Evolutionary conservation across 2,113 vertebrate genomes (phyloP).

Genomic region (Falcunculus frontatus): DNA sequence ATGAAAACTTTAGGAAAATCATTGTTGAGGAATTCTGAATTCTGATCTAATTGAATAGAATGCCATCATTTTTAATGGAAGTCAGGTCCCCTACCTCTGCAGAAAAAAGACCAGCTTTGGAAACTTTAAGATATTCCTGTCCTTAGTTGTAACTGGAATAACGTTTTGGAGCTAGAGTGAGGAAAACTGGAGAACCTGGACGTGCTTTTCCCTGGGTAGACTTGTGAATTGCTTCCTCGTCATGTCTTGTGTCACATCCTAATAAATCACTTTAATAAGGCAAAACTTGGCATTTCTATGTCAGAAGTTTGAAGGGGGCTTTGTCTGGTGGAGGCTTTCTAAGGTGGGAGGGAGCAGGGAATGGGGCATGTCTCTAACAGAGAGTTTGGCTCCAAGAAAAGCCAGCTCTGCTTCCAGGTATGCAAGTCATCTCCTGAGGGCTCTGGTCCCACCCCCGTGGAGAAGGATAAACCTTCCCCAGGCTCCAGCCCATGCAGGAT

Average conservation of each 20-base stretch:
- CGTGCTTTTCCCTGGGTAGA: fast-evolving
- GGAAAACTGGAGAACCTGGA: background rate
- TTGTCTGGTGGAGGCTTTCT: background rate
- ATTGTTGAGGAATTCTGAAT: background rate
- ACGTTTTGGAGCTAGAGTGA: background rate
- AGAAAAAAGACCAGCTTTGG: background rate
- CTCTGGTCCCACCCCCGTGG: fast-evolving
- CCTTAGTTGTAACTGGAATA: background rate
- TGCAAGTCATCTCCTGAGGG: fast-evolving
- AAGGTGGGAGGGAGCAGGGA: background rate
- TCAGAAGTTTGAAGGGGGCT: background rate
- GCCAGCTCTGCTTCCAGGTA: background rate
- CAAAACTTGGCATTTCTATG: background rate
- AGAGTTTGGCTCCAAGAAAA: background rate
- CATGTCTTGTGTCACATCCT: background rate
- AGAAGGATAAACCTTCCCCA: background rate
- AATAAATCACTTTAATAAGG: background rate
- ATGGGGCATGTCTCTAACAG: fast-evolving
- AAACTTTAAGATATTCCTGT: background rate
- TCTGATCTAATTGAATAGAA: background rate
- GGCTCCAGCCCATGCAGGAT: fast-evolving
- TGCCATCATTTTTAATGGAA: background rate
- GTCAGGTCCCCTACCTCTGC: background rate
- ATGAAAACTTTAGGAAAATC: background rate
- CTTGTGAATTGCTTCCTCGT: background rate